Evolutionary conservation across 2,888 invertebrate species (phyloP).

Genomic region (Macrosoma leucophasiata): DNA sequence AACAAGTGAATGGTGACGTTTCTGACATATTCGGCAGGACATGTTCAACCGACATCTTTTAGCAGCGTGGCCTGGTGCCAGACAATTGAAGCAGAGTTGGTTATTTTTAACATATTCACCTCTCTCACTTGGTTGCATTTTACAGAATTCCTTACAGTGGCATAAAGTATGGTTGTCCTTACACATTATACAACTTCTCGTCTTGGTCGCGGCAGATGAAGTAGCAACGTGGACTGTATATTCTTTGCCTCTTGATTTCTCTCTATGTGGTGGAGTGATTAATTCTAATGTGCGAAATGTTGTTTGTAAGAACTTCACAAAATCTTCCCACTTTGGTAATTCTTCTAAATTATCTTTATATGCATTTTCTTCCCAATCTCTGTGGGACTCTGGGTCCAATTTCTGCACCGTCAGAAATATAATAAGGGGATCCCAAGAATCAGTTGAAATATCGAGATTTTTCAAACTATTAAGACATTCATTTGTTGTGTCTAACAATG

Average conservation of each 20-base stretch:
- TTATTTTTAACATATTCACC: slow-evolving; percentile 9
- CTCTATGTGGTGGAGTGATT: slow-evolving; percentile 1
- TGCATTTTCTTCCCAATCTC: slow-evolving; percentile 23
- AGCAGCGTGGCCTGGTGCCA: slow-evolving; percentile 11
- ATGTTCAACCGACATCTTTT: slow-evolving; percentile 4
- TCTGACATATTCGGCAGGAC: slow-evolving; percentile 5
- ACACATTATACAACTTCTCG: slow-evolving; percentile 10
- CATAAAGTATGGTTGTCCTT: slow-evolving; percentile 15
- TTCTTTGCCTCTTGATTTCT: not conserved
- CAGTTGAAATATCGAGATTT: slow-evolving; percentile 19
- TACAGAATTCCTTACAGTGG: slow-evolving; percentile 15
- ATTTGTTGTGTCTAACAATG: slow-evolving; percentile 21
- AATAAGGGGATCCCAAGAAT: slow-evolving; percentile 21
- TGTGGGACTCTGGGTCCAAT: slow-evolving; percentile 26
- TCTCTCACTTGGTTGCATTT: slow-evolving; percentile 9
- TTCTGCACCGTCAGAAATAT: slow-evolving; percentile 26
- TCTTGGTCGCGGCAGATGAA: too few species aligned
- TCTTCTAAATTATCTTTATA: slow-evolving; percentile 10
- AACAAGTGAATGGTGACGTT: slow-evolving; percentile 1
- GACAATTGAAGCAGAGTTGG: slow-evolving; percentile 17
- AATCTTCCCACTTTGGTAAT: slow-evolving; percentile 15
- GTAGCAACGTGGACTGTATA: slow-evolving; percentile 9
- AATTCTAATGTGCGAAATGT: slow-evolving; percentile 21
- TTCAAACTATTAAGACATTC: slow-evolving; percentile 18
- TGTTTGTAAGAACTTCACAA: slow-evolving; percentile 17